phyloP scores from a whole-genome alignment of 2,113 vertebrate genomes.

The Varanus komodoensis region DNA sequence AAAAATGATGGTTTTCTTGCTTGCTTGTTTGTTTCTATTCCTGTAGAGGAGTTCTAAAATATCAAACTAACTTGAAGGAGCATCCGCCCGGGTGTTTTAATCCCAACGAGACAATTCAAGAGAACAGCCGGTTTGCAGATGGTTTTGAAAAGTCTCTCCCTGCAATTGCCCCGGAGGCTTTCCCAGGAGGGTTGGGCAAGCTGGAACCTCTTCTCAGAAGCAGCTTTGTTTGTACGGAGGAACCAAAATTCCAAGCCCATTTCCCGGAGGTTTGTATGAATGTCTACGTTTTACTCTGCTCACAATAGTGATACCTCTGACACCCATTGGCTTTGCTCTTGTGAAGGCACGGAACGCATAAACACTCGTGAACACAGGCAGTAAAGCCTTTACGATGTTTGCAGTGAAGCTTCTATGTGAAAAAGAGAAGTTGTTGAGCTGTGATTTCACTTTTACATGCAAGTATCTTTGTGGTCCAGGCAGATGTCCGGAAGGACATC shows the following conservation, averaged over 20 bases:
- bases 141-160: slow-evolving; percentile 58
- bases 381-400: background rate
- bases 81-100: slow-evolving; percentile 92
- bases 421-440: background rate
- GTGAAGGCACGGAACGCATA: background rate
- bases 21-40: slow-evolving; percentile 48
- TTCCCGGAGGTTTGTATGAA: slow-evolving; percentile 89
- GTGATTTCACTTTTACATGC: slow-evolving; percentile 58
- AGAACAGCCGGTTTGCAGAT: slow-evolving; percentile 52
- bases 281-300: background rate
- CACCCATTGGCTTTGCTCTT: background rate
- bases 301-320: background rate
- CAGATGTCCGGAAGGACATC: background rate
- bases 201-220: slow-evolving; percentile 64
- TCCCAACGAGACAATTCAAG: slow-evolving; percentile 79
- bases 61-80: slow-evolving; percentile 90
- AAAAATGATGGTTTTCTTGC: background rate
- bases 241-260: slow-evolving; percentile 90
- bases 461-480: background rate
- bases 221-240: slow-evolving; percentile 81
- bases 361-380: background rate
- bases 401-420: background rate
- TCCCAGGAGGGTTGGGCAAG: slow-evolving; percentile 59
- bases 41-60: slow-evolving; percentile 92
- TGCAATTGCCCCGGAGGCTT: slow-evolving; percentile 49